Percentiles rank a stretch among this genome's conserved stretches.
phyloP scores from a whole-genome alignment of 2,888 invertebrate genomes.

The Meteorus colon region DNA sequence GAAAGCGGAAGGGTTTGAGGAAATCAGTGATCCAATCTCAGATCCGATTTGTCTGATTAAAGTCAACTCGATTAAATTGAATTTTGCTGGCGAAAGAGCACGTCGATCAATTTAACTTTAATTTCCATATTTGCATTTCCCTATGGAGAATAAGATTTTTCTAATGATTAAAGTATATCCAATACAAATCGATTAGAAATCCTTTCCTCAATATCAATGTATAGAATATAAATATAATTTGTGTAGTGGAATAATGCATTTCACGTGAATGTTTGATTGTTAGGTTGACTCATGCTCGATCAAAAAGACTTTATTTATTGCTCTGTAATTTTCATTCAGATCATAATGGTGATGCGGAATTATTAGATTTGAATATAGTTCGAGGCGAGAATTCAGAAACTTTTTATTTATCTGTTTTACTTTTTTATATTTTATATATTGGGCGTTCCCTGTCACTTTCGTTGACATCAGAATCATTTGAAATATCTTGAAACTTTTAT shows the following conservation, averaged over 20 bases:
- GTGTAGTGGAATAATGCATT: neutral
- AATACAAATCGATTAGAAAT: constrained; percentile 31
- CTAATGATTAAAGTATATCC: constrained; percentile 27
- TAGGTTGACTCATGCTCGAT: too few relatives aligned
- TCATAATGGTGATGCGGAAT: too few relatives aligned
- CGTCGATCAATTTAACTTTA: constrained; percentile 26
- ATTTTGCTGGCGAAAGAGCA: constrained; percentile 24
- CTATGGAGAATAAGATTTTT: constrained; percentile 19
- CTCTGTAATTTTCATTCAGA: too few relatives aligned
- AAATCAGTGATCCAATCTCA: constrained; percentile 31
- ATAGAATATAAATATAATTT: neutral
- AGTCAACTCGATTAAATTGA: constrained; percentile 21
- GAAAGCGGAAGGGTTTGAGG: constrained; percentile 15
- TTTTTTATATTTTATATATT: too few relatives aligned
- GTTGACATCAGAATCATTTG: too few relatives aligned
- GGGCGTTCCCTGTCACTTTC: too few relatives aligned
- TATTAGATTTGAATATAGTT: too few relatives aligned
- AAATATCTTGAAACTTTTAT: too few relatives aligned
- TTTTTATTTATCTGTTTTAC: too few relatives aligned
- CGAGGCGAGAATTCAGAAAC: too few relatives aligned
- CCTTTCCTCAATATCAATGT: neutral
- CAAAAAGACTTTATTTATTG: too few relatives aligned
- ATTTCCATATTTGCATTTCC: constrained; percentile 32
- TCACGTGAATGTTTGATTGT: too few relatives aligned
- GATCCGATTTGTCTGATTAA: constrained; percentile 33